These are phyloP conservation scores for Thecophora atra DNA, from an alignment of 2,888 invertebrate genomes.

Conservation along the genomic window DNA sequence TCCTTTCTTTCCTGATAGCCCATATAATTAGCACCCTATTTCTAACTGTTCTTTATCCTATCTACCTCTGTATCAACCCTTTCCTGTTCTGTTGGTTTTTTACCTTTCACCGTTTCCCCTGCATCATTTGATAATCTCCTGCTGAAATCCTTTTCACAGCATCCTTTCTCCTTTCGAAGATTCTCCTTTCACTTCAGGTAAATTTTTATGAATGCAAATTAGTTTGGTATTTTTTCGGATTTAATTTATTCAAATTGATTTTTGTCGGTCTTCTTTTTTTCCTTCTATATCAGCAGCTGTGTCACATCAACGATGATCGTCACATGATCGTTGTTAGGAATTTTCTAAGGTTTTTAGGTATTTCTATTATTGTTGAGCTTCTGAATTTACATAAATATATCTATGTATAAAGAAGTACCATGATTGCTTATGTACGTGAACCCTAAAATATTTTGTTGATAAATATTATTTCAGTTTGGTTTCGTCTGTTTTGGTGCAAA, in stretches of 20 bases:
- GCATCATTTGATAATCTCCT: neutral
- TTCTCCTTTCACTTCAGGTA: slow-evolving; percentile 11
- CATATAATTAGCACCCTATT: neutral
- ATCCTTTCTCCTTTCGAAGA: slow-evolving; percentile 4
- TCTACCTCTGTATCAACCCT: slow-evolving; percentile 1
- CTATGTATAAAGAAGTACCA: too few species aligned
- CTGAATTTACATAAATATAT: too few species aligned
- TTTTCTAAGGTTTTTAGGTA: neutral
- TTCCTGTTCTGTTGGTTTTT: neutral
- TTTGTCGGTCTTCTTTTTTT: neutral
- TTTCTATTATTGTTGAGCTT: neutral
- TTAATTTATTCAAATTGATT: slow-evolving; percentile 31
- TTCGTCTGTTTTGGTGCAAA: neutral
- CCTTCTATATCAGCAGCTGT: slow-evolving; percentile 8
- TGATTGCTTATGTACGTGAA: neutral
- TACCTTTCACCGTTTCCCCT: neutral
- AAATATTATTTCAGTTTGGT: slow-evolving; percentile 8
- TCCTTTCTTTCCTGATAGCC: neutral
- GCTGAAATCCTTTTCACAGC: neutral
- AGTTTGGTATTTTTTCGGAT: slow-evolving; percentile 17
- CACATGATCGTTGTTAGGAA: neutral
- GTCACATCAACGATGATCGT: neutral
- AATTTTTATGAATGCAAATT: slow-evolving; percentile 23
- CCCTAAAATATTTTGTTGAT: neutral
- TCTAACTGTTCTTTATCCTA: neutral